These are phyloP conservation scores for Cygnus olor DNA, from an alignment of 2,797 vertebrate genomes.

Conservation along the genomic window DNA sequence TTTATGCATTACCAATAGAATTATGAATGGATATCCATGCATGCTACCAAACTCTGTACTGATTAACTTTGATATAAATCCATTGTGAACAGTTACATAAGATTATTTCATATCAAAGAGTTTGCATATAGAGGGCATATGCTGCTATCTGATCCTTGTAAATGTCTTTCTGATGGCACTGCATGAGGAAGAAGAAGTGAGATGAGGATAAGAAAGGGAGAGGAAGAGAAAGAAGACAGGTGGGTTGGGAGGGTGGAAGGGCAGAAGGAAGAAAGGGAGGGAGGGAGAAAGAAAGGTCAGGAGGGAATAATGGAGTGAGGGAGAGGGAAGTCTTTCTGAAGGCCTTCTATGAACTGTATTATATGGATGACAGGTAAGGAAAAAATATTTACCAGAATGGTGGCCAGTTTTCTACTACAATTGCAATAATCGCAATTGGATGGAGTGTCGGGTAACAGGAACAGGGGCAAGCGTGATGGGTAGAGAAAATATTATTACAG, in stretches of 20 bases:
- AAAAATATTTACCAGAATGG: background rate
- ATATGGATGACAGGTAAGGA: background rate
- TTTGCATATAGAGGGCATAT: background rate
- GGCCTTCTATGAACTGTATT: background rate
- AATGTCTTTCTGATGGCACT: background rate
- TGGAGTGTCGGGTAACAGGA: background rate
- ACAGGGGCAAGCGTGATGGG: rapidly evolving
- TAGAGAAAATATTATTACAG: background rate
- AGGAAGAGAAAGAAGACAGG: background rate
- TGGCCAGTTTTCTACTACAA: background rate
- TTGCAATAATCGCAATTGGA: background rate
- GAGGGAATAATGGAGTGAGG: background rate
- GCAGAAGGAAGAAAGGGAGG: background rate
- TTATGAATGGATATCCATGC: background rate
- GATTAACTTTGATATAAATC: background rate
- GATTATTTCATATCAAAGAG: background rate
- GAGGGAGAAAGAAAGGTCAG: background rate
- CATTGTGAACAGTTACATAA: background rate
- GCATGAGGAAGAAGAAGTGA: background rate
- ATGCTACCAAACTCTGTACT: background rate
- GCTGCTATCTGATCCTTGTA: background rate
- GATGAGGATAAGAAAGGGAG: background rate
- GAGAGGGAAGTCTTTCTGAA: background rate
- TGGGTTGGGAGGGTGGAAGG: rapidly evolving
- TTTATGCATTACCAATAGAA: background rate